phyloP scores from a whole-genome alignment of 2,113 vertebrate species.

The Heterocephalus glaber region DNA sequence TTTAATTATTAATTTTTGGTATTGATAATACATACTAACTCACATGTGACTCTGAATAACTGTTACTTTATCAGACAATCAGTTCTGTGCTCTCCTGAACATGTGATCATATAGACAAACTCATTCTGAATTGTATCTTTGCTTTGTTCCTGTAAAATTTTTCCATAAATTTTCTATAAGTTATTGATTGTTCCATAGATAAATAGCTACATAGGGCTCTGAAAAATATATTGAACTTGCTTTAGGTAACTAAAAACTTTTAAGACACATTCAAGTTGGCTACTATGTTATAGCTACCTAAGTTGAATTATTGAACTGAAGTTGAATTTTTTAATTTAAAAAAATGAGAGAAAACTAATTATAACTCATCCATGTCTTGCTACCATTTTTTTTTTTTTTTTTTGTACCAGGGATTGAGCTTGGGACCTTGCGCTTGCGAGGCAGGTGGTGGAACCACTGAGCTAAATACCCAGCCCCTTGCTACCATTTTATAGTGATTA shows the following conservation, averaged over 20 bases:
- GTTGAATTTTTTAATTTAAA: conserved; percentile 14
- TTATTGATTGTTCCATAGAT: background rate
- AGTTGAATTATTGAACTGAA: background rate
- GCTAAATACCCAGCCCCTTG: too few species aligned
- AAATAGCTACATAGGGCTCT: background rate
- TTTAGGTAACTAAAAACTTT: conserved; percentile 24
- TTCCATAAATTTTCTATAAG: background rate
- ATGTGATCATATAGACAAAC: background rate
- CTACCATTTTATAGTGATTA: background rate
- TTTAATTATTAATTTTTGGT: background rate
- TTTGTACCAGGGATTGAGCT: too few species aligned
- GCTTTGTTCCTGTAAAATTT: background rate
- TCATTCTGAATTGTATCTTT: conserved; percentile 4
- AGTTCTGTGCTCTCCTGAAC: background rate
- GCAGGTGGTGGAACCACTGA: too few species aligned
- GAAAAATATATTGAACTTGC: background rate
- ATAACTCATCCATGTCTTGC: background rate
- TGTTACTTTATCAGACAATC: background rate
- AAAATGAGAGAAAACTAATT: background rate
- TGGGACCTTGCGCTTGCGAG: too few species aligned
- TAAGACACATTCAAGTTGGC: background rate
- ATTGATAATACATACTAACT: background rate
- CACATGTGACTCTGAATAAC: background rate
- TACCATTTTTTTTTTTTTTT: too few species aligned
- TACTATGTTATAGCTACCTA: background rate